Conservation (phyloP, 2,797 vertebrate genomes). For the Saxicola maurus region DNA sequence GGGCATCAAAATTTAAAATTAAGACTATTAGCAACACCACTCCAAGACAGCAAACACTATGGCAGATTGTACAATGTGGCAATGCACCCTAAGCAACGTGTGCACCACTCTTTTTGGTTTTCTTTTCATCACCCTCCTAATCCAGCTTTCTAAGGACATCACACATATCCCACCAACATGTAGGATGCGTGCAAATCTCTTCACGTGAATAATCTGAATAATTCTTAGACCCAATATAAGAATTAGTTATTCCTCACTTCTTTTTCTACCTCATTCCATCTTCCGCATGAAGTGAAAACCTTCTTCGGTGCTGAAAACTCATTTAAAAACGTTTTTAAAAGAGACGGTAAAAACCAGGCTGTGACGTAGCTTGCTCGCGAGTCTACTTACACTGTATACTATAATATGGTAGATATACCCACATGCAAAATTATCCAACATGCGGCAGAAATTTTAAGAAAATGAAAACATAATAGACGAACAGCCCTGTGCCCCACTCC, state of each 20-base stretch:
- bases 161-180: neutral
- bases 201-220: neutral
- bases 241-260: neutral
- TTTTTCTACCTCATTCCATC: neutral
- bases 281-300: neutral
- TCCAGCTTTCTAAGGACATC: neutral
- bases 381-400: neutral
- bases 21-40: neutral
- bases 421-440: neutral
- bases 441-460: neutral
- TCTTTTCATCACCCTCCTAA: neutral
- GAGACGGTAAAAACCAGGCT: neutral
- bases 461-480: neutral
- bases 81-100: neutral
- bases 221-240: neutral
- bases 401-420: neutral
- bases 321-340: neutral
- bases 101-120: rapidly evolving
- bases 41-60: neutral
- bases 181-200: neutral
- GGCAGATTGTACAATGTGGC: neutral
- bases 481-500: neutral
- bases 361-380: neutral
- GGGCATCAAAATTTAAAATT: neutral
- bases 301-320: neutral